These are phyloP conservation scores for Megalurothrips usitatus DNA, from an alignment of 2,888 invertebrate genomes.

Conservation along the genomic window DNA sequence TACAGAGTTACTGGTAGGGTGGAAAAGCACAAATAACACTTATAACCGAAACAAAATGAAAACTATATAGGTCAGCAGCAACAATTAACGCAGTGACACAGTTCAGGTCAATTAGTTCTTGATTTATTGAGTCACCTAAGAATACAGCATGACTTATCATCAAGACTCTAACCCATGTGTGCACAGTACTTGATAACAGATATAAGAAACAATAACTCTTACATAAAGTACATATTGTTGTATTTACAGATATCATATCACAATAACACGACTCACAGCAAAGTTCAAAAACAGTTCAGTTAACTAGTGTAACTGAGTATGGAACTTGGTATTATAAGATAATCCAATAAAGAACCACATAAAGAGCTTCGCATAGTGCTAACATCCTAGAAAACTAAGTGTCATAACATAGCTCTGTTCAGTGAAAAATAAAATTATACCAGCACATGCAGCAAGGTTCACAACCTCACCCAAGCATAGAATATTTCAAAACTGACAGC, in stretches of 20 bases:
- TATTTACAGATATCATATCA: conserved; percentile 17
- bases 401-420: neutral
- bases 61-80: neutral
- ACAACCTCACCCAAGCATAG: neutral
- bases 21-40: neutral
- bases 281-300: neutral
- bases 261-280: conserved; percentile 19
- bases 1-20: neutral
- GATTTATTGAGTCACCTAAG: neutral
- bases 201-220: neutral
- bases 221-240: neutral
- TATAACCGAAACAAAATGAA: neutral
- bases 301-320: neutral
- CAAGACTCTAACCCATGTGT: neutral
- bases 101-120: neutral
- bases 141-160: neutral
- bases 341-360: too few relatives aligned
- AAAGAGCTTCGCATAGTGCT: neutral
- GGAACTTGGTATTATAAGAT: neutral
- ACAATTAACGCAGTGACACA: neutral
- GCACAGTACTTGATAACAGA: conserved; percentile 5
- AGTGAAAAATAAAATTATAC: neutral
- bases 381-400: neutral
- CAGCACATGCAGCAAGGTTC: neutral
- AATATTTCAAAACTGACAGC: neutral